Base-by-base conservation (phyloP, 2,888 invertebrate species). In the Erebia ligea region DNA sequence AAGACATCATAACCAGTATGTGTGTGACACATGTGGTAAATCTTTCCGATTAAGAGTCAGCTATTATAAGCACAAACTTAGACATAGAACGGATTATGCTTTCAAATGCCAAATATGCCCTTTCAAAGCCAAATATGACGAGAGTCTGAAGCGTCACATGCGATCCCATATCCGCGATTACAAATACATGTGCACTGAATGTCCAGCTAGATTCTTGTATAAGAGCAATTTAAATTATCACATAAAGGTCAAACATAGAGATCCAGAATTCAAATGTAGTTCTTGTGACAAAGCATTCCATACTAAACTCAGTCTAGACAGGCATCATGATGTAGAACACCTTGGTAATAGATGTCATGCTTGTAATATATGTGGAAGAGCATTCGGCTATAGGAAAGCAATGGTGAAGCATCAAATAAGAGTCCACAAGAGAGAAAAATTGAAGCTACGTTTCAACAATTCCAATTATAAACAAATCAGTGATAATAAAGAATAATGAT, bases 221-320 rank as follows among this genome's bases (percentile, higher is more conserved):
- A 86, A 83, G 62, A 84, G 85, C 67, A 86, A 86, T 71, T 76
- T 86, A 0, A 86, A 86, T 61, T 81, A 81, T 67, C 86, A 86
- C 48, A 76, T 80, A 74, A 70, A 70, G 45, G 64, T 79, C 3
- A 85, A 81, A 67, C 86, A 86, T 64, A 85, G 81, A 73, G 84
- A 83, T 10, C 82, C 82, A 3, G 81, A 83, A 66, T 83, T 79
- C 45, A 84, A 83, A 72, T 87, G 86, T 81, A 82, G 84, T 63
- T 70, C 81, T 4, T 87, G 86, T 72, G 84, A 84, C 70, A 77
- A 81, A 73, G 82, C 81, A 17, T 87, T 86, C 70, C 84, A 86
- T 69, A 83, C 82, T 8, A 83, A 85, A 74, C 67, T 83, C 40
- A 76, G 77, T 67, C 73, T 86, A 17, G 79, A 84, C 45, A 77